These are phyloP conservation scores for Trichogramma pretiosum DNA, from an alignment of 1,140 invertebrate species.

Conservation along the genomic window DNA sequence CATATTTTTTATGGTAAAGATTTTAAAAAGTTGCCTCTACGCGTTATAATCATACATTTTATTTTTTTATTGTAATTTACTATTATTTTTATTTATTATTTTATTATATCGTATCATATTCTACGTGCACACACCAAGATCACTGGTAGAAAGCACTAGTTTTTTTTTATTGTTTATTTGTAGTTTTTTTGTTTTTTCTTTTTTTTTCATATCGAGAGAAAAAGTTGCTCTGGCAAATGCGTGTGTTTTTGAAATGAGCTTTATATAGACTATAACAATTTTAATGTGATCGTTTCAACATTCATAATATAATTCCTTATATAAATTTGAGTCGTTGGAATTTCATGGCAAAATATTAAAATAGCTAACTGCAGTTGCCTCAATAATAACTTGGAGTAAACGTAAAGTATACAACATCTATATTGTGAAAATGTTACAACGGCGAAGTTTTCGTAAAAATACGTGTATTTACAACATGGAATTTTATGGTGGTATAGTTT, in stretches of 20 bases:
- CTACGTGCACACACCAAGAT: conserved; percentile 1
- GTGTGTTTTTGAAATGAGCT: neutral
- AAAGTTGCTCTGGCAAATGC: conserved; percentile 1
- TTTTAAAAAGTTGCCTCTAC: conserved; percentile 8
- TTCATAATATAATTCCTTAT: no score
- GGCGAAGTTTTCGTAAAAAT: conserved; percentile 11
- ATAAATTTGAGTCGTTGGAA: no score
- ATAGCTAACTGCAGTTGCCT: no score
- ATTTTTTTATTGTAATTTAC: conserved; percentile 4
- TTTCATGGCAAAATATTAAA: no score
- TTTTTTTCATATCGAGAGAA: no score
- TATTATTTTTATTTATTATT: conserved; percentile 1
- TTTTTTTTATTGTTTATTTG: conserved; percentile 9
- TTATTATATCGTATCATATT: neutral
- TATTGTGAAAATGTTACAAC: no score
- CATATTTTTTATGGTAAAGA: conserved; percentile 4
- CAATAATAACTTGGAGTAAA: no score
- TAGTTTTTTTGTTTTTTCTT: conserved; percentile 1
- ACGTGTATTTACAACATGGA: conserved; percentile 8
- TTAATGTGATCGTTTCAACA: no score
- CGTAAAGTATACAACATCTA: no score
- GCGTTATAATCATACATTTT: no score
- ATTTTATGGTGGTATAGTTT: no score
- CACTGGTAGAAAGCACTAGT: conserved; percentile 8
- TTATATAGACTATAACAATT: no score